phyloP scores from a whole-genome alignment of 2,113 vertebrate species.

The Scortum barcoo region DNA sequence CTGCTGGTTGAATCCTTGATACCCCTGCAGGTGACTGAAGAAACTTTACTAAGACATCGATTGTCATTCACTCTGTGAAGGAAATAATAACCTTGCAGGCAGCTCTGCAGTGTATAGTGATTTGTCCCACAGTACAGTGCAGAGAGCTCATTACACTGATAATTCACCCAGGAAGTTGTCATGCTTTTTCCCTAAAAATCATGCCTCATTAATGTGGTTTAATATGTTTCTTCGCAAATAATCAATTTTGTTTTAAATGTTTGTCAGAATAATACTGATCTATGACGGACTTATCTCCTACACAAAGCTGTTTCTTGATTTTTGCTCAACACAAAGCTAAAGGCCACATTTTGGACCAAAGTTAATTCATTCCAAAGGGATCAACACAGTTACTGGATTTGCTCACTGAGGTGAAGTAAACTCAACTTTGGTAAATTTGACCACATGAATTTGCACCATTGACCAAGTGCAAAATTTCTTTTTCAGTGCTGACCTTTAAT shows the following conservation, averaged over 20 bases:
- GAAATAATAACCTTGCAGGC: slow-evolving; percentile 62
- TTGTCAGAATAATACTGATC: neutral
- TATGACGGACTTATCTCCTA: neutral
- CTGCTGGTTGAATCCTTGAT: slow-evolving; percentile 20
- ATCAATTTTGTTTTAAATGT: neutral
- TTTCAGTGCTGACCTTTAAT: no score
- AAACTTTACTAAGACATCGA: slow-evolving; percentile 57
- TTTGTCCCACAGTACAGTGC: slow-evolving; percentile 31
- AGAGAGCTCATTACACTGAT: slow-evolving; percentile 64
- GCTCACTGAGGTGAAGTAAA: neutral
- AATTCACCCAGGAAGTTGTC: slow-evolving; percentile 40
- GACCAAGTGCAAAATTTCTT: no score
- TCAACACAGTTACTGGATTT: neutral
- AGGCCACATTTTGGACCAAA: neutral
- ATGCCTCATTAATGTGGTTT: neutral
- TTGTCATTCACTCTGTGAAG: slow-evolving; percentile 41
- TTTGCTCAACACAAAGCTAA: neutral
- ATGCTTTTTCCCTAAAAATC: neutral
- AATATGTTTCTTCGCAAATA: neutral
- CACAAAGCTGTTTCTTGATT: neutral
- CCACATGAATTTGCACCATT: no score
- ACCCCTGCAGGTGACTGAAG: slow-evolving; percentile 51
- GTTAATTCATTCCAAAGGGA: neutral
- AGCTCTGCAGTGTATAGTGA: slow-evolving; percentile 46
- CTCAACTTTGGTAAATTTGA: no score